phyloP scores from a whole-genome alignment of 2,888 invertebrate species.

The Blomia tropicalis region DNA sequence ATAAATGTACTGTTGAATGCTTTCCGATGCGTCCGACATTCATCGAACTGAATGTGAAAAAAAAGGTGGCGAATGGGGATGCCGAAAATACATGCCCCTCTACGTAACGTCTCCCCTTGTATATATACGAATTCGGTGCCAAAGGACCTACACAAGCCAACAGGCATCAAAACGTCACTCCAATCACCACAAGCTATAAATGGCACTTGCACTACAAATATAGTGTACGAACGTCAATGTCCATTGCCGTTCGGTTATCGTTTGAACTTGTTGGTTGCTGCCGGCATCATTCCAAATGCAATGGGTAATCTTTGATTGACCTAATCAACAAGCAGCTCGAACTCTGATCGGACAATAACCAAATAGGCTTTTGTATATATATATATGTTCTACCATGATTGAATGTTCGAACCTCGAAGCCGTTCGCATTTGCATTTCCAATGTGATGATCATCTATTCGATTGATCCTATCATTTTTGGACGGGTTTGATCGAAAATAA shows the following conservation, averaged over 20 bases:
- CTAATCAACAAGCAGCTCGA: constrained; percentile 2
- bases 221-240: too few relatives aligned
- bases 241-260: too few relatives aligned
- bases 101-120: too few relatives aligned
- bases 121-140: too few relatives aligned
- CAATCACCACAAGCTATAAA: neutral
- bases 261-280: too few relatives aligned
- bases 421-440: neutral
- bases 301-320: neutral
- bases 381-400: neutral
- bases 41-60: neutral
- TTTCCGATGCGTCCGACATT: neutral
- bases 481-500: neutral
- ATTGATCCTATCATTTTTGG: neutral
- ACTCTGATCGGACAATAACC: too few relatives aligned
- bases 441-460: neutral
- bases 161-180: too few relatives aligned
- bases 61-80: neutral
- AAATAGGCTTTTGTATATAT: too few relatives aligned
- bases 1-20: neutral
- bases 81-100: neutral
- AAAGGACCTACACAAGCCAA: too few relatives aligned
- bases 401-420: neutral
- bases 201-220: neutral
- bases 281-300: too few relatives aligned